Base-by-base conservation (phyloP, 2,888 invertebrate species). In the Drosophila anomelani region DNA sequence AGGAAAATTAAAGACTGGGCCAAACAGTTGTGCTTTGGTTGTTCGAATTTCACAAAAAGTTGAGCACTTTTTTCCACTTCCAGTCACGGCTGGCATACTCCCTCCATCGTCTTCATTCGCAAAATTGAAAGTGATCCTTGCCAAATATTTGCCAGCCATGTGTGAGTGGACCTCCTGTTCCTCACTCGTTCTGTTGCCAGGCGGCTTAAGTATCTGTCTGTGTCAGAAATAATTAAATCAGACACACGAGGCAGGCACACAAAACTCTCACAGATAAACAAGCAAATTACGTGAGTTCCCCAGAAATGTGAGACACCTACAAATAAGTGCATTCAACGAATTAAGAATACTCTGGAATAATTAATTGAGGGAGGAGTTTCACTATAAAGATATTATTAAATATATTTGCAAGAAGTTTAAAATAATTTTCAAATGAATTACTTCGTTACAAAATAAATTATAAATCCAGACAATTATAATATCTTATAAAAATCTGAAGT, bases 81-180 rank as follows among this genome's bases (percentile, higher is more conserved):
- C 49, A 71, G 41, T 53, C 44, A 51, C 61, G 66, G 62, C 41
- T 58, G 55, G 66, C 43, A 64, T 62, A 56, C 56, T 56, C n/a
- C 59, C 13, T 9, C 13, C 32, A 17, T 13, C 59, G 47, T 26
- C 59, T 77, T 66, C 56, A 59, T 72, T 54, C 58, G 71, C 60
- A 80, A 80, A 73, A 76, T 88, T 75, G 72, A 78, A 80, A 80
- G 76, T 83, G 78, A 83, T 83, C 84, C 86, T 77, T 74, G 72
- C 63, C 72, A 88, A 77, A 84, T 88, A 85, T 84, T 85, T 83
- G 80, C 58, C 41, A 60, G 78, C 61, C 80, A 46, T 67, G 39
- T 67, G 46, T 47, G 56, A 51, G 51, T 1, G 13, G 5, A 20
- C 34, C 26, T 47, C 23, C 36, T 10, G 49, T 29, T 10, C n/a